Percentiles rank a stretch among this genome's conserved stretches.
phyloP scores from a whole-genome alignment of 1,140 invertebrate genomes.

The Ips typographus region DNA sequence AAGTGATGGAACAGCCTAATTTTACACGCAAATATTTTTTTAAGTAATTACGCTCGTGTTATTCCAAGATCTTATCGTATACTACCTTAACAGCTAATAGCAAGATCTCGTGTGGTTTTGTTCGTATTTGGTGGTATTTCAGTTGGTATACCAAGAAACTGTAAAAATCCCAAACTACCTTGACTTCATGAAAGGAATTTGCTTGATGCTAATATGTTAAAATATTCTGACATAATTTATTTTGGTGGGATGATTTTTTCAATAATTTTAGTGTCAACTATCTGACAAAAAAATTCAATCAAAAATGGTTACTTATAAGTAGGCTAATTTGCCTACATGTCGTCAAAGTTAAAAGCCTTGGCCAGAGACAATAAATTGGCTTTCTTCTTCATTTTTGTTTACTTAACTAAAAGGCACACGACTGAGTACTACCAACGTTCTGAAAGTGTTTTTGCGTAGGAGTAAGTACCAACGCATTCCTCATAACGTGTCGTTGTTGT shows the following conservation, averaged over 20 bases:
- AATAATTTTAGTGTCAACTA: not conserved
- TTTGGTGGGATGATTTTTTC: too few relatives aligned
- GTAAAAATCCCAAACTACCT: constrained; percentile 18
- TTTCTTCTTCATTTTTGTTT: too few relatives aligned
- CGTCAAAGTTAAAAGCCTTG: too few relatives aligned
- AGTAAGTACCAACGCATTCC: too few relatives aligned
- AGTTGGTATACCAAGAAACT: not conserved
- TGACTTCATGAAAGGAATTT: not conserved
- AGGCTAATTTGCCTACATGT: too few relatives aligned
- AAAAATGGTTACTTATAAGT: not conserved
- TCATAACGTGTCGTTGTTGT: too few relatives aligned
- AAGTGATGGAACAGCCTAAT: constrained; percentile 16
- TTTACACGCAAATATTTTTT: constrained; percentile 29
- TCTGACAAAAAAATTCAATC: not conserved
- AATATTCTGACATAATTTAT: too few relatives aligned
- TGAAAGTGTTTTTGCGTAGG: too few relatives aligned
- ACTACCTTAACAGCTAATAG: constrained; percentile 19
- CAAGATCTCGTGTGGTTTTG: constrained; percentile 27
- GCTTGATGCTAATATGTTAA: not conserved
- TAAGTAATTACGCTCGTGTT: constrained; percentile 17
- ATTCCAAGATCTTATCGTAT: constrained; percentile 14
- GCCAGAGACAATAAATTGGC: too few relatives aligned
- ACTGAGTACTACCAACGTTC: too few relatives aligned
- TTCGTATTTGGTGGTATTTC: too few relatives aligned
- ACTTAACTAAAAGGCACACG: too few relatives aligned